Percentiles rank a stretch among this genome's conserved stretches.
phyloP scores from a whole-genome alignment of 2,113 vertebrate genomes.

The Pluvianellus socialis region DNA sequence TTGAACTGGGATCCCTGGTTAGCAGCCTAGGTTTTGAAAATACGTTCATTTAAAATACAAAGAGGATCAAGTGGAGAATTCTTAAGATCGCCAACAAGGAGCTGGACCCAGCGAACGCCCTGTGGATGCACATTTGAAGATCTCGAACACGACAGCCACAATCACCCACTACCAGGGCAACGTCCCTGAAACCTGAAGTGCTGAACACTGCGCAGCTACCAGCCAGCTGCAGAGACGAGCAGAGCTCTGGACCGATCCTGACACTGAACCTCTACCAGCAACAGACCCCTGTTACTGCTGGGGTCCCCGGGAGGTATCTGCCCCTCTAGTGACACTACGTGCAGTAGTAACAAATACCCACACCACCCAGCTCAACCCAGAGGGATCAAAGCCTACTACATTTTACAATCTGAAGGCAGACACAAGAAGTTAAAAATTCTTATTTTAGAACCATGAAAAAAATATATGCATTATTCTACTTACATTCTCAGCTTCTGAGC shows the following conservation, averaged over 20 bases:
- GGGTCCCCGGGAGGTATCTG: background rate
- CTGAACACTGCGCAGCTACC: background rate
- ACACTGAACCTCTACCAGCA: accelerated
- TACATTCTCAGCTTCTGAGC: slow-evolving; percentile 89
- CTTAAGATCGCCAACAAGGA: background rate
- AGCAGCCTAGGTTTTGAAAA: slow-evolving; percentile 75
- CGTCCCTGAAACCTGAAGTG: background rate
- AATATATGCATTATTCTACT: background rate
- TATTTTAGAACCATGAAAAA: background rate
- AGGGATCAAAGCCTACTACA: background rate
- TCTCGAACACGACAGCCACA: background rate
- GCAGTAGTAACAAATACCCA: background rate
- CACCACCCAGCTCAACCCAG: background rate
- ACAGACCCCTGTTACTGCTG: background rate
- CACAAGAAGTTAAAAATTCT: background rate
- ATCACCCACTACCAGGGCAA: background rate
- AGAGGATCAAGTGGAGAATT: too few relatives aligned
- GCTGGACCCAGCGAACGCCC: background rate
- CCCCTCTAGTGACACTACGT: background rate
- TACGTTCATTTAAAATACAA: too few relatives aligned
- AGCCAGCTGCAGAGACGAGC: background rate
- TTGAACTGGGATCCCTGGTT: slow-evolving; percentile 97
- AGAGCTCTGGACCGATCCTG: background rate
- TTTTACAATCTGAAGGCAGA: background rate
- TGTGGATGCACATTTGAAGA: accelerated